These are phyloP conservation scores for Acipenser oxyrinchus DNA, from an alignment of 2,797 vertebrate genomes.

Conservation along the genomic window DNA sequence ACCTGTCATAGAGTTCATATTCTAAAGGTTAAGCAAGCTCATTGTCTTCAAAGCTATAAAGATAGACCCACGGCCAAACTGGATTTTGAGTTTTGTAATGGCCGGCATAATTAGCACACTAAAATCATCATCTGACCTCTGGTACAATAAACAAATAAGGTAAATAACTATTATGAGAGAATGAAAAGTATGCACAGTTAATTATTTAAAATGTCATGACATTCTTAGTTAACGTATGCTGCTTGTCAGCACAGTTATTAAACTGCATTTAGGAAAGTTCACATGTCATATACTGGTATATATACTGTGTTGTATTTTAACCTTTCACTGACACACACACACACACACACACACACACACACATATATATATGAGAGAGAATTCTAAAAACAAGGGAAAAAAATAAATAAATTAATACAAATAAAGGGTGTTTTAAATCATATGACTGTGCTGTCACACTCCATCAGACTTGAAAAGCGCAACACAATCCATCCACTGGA, in stretches of 20 bases:
- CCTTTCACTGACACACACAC: neutral
- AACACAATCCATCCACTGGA: constrained; percentile 30
- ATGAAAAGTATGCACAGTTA: constrained; percentile 51
- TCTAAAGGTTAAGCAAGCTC: too few species aligned
- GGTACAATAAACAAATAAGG: constrained; percentile 34
- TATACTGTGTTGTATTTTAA: neutral
- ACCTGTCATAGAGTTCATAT: too few species aligned
- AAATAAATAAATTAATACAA: too few species aligned
- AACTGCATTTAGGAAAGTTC: constrained; percentile 46
- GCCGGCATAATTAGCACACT: constrained; percentile 29
- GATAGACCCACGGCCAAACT: constrained; percentile 21
- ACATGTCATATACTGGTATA: constrained; percentile 40
- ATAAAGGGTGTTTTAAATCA: neutral
- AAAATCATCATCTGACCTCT: constrained; percentile 48
- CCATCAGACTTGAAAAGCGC: constrained; percentile 20
- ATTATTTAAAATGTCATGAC: constrained; percentile 59
- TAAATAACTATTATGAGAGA: constrained; percentile 25
- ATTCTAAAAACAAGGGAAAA: too few species aligned
- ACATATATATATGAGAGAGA: too few species aligned
- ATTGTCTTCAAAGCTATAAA: constrained; percentile 20
- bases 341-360: too few species aligned
- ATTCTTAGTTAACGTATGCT: constrained; percentile 46
- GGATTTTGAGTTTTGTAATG: constrained; percentile 20
- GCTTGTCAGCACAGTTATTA: constrained; percentile 58
- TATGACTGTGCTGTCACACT: constrained; percentile 29